Percentiles rank a stretch among this genome's conserved stretches.
Conservation (phyloP, 2,888 invertebrate species). For the Marronus borbonicus region DNA sequence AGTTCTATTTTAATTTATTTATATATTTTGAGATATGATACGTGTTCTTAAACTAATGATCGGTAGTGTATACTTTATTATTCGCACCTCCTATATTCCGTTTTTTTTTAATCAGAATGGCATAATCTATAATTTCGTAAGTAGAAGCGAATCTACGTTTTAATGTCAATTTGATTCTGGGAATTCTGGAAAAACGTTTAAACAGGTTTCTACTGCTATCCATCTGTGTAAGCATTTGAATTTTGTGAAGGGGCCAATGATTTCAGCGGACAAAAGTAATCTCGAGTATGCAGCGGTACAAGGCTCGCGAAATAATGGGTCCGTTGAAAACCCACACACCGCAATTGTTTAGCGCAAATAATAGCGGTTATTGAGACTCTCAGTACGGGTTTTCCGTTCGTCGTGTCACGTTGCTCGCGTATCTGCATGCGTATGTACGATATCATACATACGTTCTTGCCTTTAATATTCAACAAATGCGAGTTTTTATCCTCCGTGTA, state of each 20-base stretch:
- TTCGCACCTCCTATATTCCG: too few species aligned
- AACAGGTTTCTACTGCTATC: too few species aligned
- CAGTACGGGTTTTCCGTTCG: constrained; percentile 25
- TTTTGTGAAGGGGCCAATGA: not conserved
- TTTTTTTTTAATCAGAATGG: too few species aligned
- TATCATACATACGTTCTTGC: not conserved
- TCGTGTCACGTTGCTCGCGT: constrained; percentile 25
- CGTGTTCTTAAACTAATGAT: too few species aligned
- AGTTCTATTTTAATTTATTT: too few species aligned
- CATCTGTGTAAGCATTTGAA: not conserved
- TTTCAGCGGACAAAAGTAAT: not conserved
- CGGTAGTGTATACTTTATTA: too few species aligned
- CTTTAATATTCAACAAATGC: constrained; percentile 20
- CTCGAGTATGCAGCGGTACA: constrained; percentile 1
- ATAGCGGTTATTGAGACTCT: not conserved
- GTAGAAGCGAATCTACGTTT: too few species aligned
- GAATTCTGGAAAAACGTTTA: too few species aligned
- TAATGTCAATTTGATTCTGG: too few species aligned
- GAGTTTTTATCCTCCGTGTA: constrained; percentile 6
- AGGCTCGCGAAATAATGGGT: constrained; percentile 1
- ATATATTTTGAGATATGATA: too few species aligned
- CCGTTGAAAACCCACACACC: constrained; percentile 26
- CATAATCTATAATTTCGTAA: too few species aligned
- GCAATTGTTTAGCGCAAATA: constrained; percentile 38
- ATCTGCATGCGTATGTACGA: not conserved